These are phyloP conservation scores for Zygogramma bicolorata DNA, from an alignment of 2,888 invertebrate genomes.

Conservation along the genomic window DNA sequence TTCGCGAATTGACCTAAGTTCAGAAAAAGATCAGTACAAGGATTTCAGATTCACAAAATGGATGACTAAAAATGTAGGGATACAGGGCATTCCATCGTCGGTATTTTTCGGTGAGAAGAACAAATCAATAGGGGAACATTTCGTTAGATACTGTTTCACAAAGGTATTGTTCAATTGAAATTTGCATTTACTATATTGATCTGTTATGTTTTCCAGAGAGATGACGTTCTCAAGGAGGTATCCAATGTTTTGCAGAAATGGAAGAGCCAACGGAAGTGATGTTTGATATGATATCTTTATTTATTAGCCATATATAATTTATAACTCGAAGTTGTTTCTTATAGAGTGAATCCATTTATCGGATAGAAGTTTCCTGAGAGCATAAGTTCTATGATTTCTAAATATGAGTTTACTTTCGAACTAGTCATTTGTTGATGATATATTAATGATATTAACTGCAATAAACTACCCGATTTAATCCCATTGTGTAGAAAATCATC, in stretches of 20 bases:
- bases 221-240: slow-evolving; percentile 11
- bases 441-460: too few species aligned
- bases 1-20: slow-evolving; percentile 75
- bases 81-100: slow-evolving; percentile 95
- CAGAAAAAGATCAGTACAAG: slow-evolving; percentile 78
- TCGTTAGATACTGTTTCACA: slow-evolving; percentile 93
- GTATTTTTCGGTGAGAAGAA: slow-evolving; percentile 91
- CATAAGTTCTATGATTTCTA: too few species aligned
- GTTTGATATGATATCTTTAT: not conserved
- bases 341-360: too few species aligned
- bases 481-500: too few species aligned
- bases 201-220: not conserved
- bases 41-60: slow-evolving; percentile 96
- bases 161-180: slow-evolving; percentile 73
- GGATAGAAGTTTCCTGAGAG: too few species aligned
- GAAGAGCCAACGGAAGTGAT: not conserved
- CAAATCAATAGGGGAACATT: slow-evolving; percentile 85
- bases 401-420: too few species aligned
- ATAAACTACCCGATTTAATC: too few species aligned
- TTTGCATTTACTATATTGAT: not conserved
- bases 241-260: not conserved
- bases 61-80: slow-evolving; percentile 91
- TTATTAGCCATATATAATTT: too few species aligned
- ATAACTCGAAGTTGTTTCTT: too few species aligned
- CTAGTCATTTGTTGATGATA: too few species aligned